Conservation (phyloP, 2,113 vertebrate species). For the Phyllopteryx taeniolatus region DNA sequence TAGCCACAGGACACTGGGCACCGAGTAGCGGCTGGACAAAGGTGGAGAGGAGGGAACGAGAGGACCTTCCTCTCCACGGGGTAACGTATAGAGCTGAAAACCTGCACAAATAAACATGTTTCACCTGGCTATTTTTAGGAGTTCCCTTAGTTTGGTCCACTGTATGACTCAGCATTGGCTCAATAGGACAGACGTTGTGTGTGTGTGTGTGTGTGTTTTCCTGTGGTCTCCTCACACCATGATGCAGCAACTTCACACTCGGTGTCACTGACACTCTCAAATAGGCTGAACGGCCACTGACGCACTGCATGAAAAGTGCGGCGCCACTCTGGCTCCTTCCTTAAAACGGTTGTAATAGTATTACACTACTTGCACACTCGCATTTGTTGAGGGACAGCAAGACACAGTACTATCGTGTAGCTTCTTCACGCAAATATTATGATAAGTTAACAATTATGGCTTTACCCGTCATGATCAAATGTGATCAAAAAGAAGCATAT, state of each 20-base stretch:
- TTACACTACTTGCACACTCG: slow-evolving; percentile 46
- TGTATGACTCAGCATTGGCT: slow-evolving; percentile 51
- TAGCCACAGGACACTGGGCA: slow-evolving; percentile 58
- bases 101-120: slow-evolving; percentile 28
- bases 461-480: background rate
- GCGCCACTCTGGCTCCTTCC: slow-evolving; percentile 21
- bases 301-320: slow-evolving; percentile 45
- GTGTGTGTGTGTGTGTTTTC: slow-evolving; percentile 39
- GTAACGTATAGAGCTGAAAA: slow-evolving; percentile 35
- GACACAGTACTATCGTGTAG: slow-evolving; percentile 32
- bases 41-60: slow-evolving; percentile 24
- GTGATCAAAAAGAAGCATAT: background rate
- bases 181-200: slow-evolving; percentile 48
- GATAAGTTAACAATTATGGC: background rate
- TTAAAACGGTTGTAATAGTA: slow-evolving; percentile 23
- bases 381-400: slow-evolving; percentile 14
- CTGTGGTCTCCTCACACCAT: slow-evolving; percentile 47
- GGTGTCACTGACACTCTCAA: slow-evolving; percentile 61
- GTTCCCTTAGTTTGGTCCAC: slow-evolving; percentile 38
- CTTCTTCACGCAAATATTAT: background rate
- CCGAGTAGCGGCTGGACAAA: slow-evolving; percentile 30
- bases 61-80: slow-evolving; percentile 40
- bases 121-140: slow-evolving; percentile 20
- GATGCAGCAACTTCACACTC: slow-evolving; percentile 60
- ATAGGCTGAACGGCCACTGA: slow-evolving; percentile 46